Percentiles rank a stretch among this genome's conserved stretches.
These are phyloP conservation scores for Aradophagus sp. DNA, from an alignment of 1,140 invertebrate genomes.

Conservation along the genomic window DNA sequence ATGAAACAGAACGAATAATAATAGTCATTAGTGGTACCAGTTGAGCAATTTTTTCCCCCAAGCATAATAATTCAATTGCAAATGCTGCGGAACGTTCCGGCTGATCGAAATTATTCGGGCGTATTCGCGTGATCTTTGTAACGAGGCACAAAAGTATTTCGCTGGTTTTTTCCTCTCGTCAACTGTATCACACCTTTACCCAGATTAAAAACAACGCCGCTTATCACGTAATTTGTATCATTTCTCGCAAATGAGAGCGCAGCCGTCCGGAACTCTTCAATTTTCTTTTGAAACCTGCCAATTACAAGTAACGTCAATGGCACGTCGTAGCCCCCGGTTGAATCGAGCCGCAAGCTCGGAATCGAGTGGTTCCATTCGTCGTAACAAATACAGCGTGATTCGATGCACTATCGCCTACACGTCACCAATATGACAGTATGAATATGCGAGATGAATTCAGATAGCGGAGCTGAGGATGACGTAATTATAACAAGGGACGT, in stretches of 20 bases:
- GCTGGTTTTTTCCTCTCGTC: too few relatives aligned
- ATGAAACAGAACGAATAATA: too few relatives aligned
- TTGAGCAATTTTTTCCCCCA: too few relatives aligned
- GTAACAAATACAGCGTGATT: slow-evolving; percentile 52
- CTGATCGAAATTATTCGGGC: slow-evolving; percentile 12
- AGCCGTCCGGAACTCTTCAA: slow-evolving; percentile 54
- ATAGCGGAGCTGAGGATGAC: slow-evolving; percentile 53
- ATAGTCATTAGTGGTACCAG: too few relatives aligned
- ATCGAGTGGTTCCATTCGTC: slow-evolving; percentile 54
- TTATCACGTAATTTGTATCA: slow-evolving; percentile 54
- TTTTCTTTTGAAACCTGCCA: slow-evolving; percentile 59
- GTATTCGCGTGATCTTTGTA: slow-evolving; percentile 22
- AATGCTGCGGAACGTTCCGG: neutral
- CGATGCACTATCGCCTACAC: slow-evolving; percentile 53
- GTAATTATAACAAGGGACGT: slow-evolving; percentile 51
- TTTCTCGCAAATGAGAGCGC: slow-evolving; percentile 49
- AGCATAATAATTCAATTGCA: slow-evolving; percentile 9
- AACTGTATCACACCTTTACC: slow-evolving; percentile 24
- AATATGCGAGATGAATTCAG: slow-evolving; percentile 55
- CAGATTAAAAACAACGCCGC: slow-evolving; percentile 45
- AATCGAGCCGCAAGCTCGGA: slow-evolving; percentile 52
- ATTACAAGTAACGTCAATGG: slow-evolving; percentile 56
- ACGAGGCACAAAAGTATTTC: slow-evolving; percentile 8
- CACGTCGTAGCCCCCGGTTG: slow-evolving; percentile 50
- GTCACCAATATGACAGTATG: slow-evolving; percentile 54